Percentiles rank a stretch among this genome's conserved stretches.
Evolutionary conservation across 2,113 vertebrate genomes (phyloP).

Genomic region (Danio rerio): GRCz12tu NC_133178.1:43034501-43035000

Average conservation of each 20-base stretch:
- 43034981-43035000: background rate
- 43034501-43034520: no score
- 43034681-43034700: background rate
- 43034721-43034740: background rate
- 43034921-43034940: background rate
- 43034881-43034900: no score
- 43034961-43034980: background rate
- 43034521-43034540: no score
- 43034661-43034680: conserved; percentile 38
- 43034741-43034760: no score
- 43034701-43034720: background rate
- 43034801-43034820: no score
- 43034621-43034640: conserved; percentile 84
- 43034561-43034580: background rate
- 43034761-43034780: no score
- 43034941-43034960: background rate
- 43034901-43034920: no score
- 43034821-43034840: no score
- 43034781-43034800: no score
- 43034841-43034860: no score
- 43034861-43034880: no score
- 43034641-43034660: conserved; percentile 97
- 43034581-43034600: conserved; percentile 58
- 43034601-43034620: conserved; percentile 95
- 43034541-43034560: no score